Evolutionary conservation across 2,797 vertebrate species (phyloP), one percentile per base, ranked within the genome.

Genomic region (Epinephelus awoara): DNA sequence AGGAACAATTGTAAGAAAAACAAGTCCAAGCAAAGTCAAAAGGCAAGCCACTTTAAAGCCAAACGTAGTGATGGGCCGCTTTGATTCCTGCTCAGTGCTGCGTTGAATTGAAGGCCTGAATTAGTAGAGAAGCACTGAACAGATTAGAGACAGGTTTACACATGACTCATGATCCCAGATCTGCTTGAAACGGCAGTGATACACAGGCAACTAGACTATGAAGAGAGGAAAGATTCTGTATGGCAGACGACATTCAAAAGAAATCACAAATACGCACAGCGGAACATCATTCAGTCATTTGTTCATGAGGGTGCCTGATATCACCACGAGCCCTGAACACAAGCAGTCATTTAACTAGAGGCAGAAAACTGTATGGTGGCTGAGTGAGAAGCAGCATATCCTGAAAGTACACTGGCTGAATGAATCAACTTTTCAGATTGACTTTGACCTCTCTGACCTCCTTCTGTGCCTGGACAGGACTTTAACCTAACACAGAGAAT

Each of bases 41-140:
- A 80, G 57, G 59, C 54, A 50, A 86, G 57, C 64, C 58, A 34
- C 72, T 67, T 88, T 81, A 89, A 89, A 91, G 85, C 87, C 83
- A 77, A 77, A 82, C 9, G 6, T 42, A 42, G 75, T 19, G 61
- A 76, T 19, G 55, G 34, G 67, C 40, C 21, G 61, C 70, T 64
- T 69, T 52, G 0, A 38, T 61, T 77, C 70, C 66, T 14, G 29
- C 68, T 70, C 77, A 61, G 77, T 57, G 40, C 25, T 0, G 7
- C 4, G 56, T 47, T 38, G 3, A 25, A 65, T 72, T 27, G 17
- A 54, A 77, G 55, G 65, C 67, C 67, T 34, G 44, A 8, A 40
- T 14, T 13, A 21, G 47, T 64, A 52, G 15, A 61, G 80, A 75
- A 82, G 58, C 64, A 55, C 44, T 66, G 18, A 72, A 50, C 18